Evolutionary conservation across 1,140 invertebrate species (phyloP), one percentile per base, ranked within the genome.

Genomic region (Trichomalopsis sarcophagae): DNA sequence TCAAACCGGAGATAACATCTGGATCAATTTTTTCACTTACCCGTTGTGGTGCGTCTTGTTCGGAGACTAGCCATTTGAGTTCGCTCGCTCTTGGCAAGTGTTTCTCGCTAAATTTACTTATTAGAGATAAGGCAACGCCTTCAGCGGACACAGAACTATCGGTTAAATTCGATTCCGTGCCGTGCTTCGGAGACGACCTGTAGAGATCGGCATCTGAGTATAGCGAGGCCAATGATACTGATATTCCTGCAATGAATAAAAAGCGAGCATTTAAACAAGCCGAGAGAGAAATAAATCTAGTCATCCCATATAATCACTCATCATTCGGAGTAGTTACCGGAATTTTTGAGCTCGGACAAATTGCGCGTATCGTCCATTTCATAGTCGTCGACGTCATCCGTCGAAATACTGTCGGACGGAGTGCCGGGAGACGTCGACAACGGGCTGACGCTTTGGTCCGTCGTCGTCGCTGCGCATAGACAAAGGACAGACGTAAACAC

Each of bases 31-130:
- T 10, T 68, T 10, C 79, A 86, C 77, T 88, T 91, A 95, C 95
- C 87, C 94, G 94, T 91, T 97, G 97, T 14, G 97, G 96, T 4
- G 95, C 96, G 89, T 98, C 97, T 87, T 95, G 91, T 90, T 97
- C 97, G 0, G 96, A 96, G 0, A 98, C 96, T 5, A 98, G 91
- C 97, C 97, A 98, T 82, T 96, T 94, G n/a, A 98, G 91, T 80
- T 97, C 97, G 5, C 96, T 96, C 21, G 96, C 96, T 86, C 95
- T 95, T 0, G 97, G 97, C 73, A 97, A 91, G 84, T 97, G 96
- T 87, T 96, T 96, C 85, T 97, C 96, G 85, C 95, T 96, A 90
- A 97, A 97, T 88, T 95, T 95, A 82, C 95, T 96, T 66, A 98
- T 95, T 2, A 98, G 90, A 47, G 95, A 96, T 14, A 97, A 91